Percentiles rank a stretch among this genome's conserved stretches.
These are phyloP conservation scores for Sphenopsis melanotis DNA, from an alignment of 2,797 vertebrate species.

Conservation along the genomic window DNA sequence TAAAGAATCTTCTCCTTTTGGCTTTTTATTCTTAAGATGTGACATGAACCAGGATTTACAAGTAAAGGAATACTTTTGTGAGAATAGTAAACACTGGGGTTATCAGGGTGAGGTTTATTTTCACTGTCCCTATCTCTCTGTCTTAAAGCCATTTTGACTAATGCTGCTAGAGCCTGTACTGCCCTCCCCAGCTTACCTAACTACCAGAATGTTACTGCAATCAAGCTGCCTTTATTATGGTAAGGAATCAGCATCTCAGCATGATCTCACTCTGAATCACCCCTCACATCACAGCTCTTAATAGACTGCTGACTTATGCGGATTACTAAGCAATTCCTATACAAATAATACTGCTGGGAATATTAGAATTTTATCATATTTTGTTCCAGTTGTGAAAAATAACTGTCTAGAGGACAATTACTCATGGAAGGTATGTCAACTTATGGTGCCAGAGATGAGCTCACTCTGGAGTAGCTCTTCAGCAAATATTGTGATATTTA, in stretches of 20 bases:
- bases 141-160: background rate
- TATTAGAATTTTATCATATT: background rate
- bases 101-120: background rate
- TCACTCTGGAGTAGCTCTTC: background rate
- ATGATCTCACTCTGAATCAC: conserved; percentile 1
- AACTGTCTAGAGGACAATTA: background rate
- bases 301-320: background rate
- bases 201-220: background rate
- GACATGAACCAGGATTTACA: background rate
- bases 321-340: background rate
- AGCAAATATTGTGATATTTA: background rate
- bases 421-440: background rate
- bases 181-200: background rate
- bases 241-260: background rate
- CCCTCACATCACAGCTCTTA: background rate
- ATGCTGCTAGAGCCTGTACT: background rate
- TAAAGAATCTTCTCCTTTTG: background rate
- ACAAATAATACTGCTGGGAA: background rate
- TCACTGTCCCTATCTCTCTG: background rate
- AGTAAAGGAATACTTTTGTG: background rate
- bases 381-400: background rate
- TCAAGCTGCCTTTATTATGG: background rate
- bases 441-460: background rate
- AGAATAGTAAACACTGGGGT: background rate
- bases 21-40: background rate